Evolutionary conservation across 1,140 invertebrate genomes (phyloP), one percentile per base, ranked within the genome.

Genomic region (Panulirus ornatus): DNA sequence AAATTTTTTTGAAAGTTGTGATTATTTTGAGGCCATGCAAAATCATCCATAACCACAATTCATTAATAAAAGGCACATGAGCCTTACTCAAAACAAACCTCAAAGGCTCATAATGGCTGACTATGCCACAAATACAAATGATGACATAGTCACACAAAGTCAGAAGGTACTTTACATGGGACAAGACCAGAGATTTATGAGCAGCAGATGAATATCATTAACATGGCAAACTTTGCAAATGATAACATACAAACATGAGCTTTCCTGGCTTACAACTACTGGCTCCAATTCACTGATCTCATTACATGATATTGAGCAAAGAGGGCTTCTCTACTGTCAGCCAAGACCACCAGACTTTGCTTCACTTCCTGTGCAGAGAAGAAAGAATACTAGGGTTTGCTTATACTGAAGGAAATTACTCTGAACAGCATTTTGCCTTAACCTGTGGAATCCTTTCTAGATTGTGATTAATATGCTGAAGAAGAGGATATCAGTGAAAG

Each of bases 231-330:
- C n/a, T 58, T 58, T 9, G 16, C n/a, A 16, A 66, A n/a, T 66
- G 27, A 34, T 8, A 66, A 87, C 79, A 75, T 11, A 78, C 11
- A 78, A 87, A 87, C 36, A 88, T 79, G 42, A 87, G 58, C 83
- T 70, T 51, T 73, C 70, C 83, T 63, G 85, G 75, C 51, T 79
- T 66, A 63, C n/a, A 76, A 78, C 36, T 86, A 81, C 76, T 88
- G 85, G 54, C 75, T 88, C 85, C 51, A 79, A 66, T 63, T 79
- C 73, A 79, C 70, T 75, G 79, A 89, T 83, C 70, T 75, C 54
- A 76, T 73, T 83, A 54, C 79, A 89, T 82, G 88, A 82, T 75
- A 89, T 89, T 89, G 88, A 89, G 88, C 88, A 89, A 89, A 89
- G 88, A 89, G 63, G 81, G 81, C 71, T 89, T 89, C 88, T 89